Conservation (phyloP, 2,888 invertebrate species). For the Prenolepis imparis region DNA sequence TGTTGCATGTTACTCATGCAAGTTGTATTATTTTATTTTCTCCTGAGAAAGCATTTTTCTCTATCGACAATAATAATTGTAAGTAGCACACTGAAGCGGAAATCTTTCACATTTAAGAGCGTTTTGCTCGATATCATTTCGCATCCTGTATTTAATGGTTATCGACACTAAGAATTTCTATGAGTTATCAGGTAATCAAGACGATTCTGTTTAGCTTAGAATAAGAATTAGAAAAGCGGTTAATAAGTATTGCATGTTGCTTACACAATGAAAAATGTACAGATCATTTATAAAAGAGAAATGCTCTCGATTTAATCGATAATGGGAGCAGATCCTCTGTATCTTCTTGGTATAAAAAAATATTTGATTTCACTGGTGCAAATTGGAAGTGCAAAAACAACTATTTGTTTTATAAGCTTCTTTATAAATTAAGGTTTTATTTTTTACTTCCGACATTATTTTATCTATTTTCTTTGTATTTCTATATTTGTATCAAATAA, state of each 20-base stretch:
- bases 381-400: neutral
- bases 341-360: neutral
- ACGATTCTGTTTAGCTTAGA: neutral
- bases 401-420: neutral
- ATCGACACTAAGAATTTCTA: neutral
- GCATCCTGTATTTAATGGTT: neutral
- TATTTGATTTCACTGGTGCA: neutral
- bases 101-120: neutral
- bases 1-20: neutral
- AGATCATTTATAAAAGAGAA: neutral
- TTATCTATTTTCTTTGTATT: neutral
- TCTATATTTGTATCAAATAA: neutral
- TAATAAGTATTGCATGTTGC: neutral
- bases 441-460: neutral
- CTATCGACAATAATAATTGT: neutral
- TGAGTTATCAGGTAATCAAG: neutral
- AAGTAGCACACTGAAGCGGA: neutral
- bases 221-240: neutral
- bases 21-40: neutral
- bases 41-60: neutral
- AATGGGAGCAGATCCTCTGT: neutral
- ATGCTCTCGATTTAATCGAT: neutral
- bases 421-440: neutral
- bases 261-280: neutral
- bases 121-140: slow-evolving; percentile 9